A percentile compares a stretch with the other conserved stretches of the same genome.
Evolutionary conservation across 2,888 invertebrate genomes (phyloP).

Genomic region (Zygothrica quintamaculata): DNA sequence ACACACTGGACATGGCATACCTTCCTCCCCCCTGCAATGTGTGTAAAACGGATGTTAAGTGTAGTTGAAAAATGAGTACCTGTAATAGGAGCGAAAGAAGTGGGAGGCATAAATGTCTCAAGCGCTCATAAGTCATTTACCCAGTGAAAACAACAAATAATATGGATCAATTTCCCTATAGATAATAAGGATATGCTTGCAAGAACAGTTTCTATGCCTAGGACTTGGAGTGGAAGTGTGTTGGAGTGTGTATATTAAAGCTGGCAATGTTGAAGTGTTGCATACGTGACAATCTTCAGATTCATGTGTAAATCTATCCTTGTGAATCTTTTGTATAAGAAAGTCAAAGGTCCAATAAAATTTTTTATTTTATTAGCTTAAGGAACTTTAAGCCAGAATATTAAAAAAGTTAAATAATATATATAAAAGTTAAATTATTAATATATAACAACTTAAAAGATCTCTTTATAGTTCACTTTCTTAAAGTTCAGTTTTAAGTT

Average conservation of each 20-base stretch:
- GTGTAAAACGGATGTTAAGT: neutral
- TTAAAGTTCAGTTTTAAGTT: too few species aligned
- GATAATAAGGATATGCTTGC: conserved; percentile 15
- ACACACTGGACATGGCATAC: conserved; percentile 41
- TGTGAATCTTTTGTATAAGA: neutral
- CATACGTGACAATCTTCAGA: conserved; percentile 64
- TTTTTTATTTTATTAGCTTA: conserved; percentile 20
- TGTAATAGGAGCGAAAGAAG: neutral
- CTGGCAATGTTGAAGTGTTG: conserved; percentile 41
- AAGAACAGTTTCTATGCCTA: too few species aligned
- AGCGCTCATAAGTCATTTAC: conserved; percentile 73
- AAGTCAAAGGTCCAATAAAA: neutral
- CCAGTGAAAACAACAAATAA: conserved; percentile 55
- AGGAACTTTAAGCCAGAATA: conserved; percentile 1
- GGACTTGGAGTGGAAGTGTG: too few species aligned
- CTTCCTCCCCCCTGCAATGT: neutral
- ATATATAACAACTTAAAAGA: too few species aligned
- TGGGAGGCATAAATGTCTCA: conserved; percentile 39
- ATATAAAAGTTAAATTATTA: too few species aligned
- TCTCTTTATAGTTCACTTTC: too few species aligned
- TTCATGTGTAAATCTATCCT: conserved; percentile 37
- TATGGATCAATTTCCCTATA: conserved; percentile 53
- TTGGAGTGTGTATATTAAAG: too few species aligned
- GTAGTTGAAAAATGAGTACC: conserved; percentile 5
- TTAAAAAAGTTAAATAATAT: conserved; percentile 2